Evolutionary conservation across 2,797 vertebrate species (phyloP).

Genomic region (Myotis myotis): DNA sequence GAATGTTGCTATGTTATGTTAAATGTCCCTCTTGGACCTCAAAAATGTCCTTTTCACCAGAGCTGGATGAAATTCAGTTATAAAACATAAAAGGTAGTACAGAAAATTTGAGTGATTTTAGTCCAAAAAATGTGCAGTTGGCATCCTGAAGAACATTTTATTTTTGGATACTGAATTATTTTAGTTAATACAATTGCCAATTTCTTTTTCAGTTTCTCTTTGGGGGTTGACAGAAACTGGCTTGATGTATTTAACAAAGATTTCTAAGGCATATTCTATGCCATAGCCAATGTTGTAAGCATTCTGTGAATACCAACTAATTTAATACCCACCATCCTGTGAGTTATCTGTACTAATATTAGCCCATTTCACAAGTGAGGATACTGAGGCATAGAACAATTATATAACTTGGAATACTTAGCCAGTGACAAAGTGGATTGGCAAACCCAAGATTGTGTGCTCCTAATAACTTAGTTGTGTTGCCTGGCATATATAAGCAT

Average conservation of each 20-base stretch:
- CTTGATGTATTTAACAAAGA: constrained; percentile 7
- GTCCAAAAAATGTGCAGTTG: background rate
- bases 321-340: background rate
- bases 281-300: background rate
- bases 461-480: background rate
- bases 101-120: constrained; percentile 31
- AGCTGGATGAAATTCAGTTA: constrained; percentile 27
- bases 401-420: background rate
- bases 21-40: constrained; percentile 56
- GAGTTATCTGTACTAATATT: background rate
- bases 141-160: constrained; percentile 25
- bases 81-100: constrained; percentile 10
- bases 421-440: background rate
- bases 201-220: constrained; percentile 29
- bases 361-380: constrained; percentile 15
- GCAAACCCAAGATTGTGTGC: background rate
- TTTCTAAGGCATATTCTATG: constrained; percentile 9
- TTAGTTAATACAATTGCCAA: background rate
- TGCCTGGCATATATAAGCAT: background rate
- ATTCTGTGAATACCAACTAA: background rate
- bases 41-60: constrained; percentile 31
- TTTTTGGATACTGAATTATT: constrained; percentile 24
- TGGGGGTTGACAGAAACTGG: constrained; percentile 8
- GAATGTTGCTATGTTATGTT: constrained; percentile 59
- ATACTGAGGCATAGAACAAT: background rate